Conservation (phyloP, 1,140 invertebrate species). For the Pygmarrhopalites habei region DNA sequence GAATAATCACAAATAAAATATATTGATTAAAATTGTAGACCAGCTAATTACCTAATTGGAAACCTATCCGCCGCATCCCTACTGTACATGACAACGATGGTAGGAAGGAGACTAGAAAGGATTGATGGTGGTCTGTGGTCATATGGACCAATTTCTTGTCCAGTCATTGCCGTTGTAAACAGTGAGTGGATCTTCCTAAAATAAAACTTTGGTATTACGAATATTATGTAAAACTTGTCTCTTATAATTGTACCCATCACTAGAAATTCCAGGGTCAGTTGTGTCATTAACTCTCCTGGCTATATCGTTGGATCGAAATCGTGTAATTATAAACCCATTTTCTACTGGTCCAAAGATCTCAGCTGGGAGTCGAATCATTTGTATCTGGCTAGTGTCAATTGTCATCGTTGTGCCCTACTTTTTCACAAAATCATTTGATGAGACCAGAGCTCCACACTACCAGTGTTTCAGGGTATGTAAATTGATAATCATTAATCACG, state of each 20-base stretch:
- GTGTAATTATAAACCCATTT: neutral
- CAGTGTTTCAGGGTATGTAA: neutral
- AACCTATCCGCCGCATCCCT: neutral
- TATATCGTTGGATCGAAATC: neutral
- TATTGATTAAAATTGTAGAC: too few species aligned
- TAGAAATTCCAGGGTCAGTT: conserved; percentile 1
- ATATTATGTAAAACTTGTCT: neutral
- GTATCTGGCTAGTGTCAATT: neutral
- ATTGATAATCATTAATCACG: too few species aligned
- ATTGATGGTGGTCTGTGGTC: neutral
- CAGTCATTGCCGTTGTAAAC: neutral
- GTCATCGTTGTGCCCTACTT: neutral
- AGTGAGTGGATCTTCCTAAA: conserved; percentile 1
- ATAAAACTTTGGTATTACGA: too few species aligned
- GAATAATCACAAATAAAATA: too few species aligned
- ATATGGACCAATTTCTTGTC: neutral
- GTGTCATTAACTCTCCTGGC: neutral
- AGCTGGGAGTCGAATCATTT: neutral
- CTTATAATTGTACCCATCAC: neutral
- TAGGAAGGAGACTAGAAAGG: neutral
- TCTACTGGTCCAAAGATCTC: neutral
- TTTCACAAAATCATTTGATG: neutral
- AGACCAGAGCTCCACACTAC: neutral
- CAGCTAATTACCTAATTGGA: conserved; percentile 2
- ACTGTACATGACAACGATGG: neutral